phyloP scores from a whole-genome alignment of 2,888 invertebrate genomes.

The Tachina fera region DNA sequence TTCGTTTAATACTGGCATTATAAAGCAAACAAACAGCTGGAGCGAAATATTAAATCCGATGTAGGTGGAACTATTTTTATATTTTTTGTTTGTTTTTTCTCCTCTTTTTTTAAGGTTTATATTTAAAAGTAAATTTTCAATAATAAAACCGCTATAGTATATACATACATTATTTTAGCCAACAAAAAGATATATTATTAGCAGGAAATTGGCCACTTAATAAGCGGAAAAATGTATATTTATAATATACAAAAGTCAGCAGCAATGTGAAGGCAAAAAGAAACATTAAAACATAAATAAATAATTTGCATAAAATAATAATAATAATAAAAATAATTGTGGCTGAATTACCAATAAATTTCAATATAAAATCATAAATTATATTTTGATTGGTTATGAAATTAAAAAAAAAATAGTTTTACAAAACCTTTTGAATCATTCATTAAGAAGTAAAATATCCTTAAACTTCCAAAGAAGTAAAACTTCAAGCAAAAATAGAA shows the following conservation, averaged over 20 bases:
- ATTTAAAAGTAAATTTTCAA: background rate
- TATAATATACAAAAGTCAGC: background rate
- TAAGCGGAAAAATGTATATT: slow-evolving; percentile 55
- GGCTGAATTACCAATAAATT: slow-evolving; percentile 31
- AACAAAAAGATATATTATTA: slow-evolving; percentile 45
- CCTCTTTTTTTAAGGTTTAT: background rate
- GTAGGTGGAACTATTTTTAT: slow-evolving; percentile 51
- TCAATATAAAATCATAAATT: slow-evolving; percentile 24
- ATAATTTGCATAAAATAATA: slow-evolving; percentile 62
- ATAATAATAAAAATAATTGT: slow-evolving; percentile 53
- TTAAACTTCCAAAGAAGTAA: no score
- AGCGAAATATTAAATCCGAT: slow-evolving; percentile 29
- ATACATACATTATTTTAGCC: background rate
- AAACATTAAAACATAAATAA: background rate
- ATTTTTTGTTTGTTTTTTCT: background rate
- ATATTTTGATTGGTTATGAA: background rate
- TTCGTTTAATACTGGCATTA: background rate
- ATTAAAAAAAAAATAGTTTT: background rate
- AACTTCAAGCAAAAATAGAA: no score
- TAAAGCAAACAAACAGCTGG: slow-evolving; percentile 44
- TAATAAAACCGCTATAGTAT: slow-evolving; percentile 1
- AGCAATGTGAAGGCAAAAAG: background rate
- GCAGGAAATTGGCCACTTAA: slow-evolving; percentile 71
- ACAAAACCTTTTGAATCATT: background rate
- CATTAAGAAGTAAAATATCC: no score